Evolutionary conservation across 2,888 invertebrate genomes (phyloP).

Genomic region (Aspidapion aeneum): DNA sequence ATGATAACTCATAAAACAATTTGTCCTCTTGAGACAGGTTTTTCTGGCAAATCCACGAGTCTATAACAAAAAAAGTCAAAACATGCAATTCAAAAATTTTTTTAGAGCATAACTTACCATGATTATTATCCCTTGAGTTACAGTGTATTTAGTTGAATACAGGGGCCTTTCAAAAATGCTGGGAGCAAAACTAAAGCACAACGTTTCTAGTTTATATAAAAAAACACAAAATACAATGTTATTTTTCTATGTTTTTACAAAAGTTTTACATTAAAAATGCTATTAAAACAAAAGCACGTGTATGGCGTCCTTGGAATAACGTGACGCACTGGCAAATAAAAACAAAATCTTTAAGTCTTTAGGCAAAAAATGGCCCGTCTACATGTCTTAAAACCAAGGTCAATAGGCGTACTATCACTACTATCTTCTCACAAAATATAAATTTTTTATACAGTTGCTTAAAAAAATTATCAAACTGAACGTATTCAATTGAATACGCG

Average conservation of each 20-base stretch:
- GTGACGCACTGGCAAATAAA: neutral
- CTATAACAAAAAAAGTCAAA: neutral
- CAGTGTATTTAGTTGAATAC: neutral
- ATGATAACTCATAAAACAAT: neutral
- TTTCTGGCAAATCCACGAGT: neutral
- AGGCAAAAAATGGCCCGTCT: neutral
- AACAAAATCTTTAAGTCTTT: neutral
- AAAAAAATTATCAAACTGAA: too few relatives aligned
- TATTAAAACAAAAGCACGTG: neutral
- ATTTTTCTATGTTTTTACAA: neutral
- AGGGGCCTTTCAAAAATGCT: neutral
- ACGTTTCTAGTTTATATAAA: neutral
- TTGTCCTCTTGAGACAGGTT: neutral
- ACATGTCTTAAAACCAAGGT: neutral
- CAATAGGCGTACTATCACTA: too few relatives aligned
- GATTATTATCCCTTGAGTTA: neutral
- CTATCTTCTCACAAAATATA: too few relatives aligned
- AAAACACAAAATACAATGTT: neutral
- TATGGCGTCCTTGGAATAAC: neutral
- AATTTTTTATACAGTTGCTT: too few relatives aligned
- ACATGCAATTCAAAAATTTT: neutral
- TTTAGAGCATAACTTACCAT: neutral
- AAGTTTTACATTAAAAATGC: neutral
- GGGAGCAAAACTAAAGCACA: neutral
- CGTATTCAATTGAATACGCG: too few relatives aligned